Base-by-base conservation (phyloP, 2,797 vertebrate genomes). In the Alfaro cultratus region DNA sequence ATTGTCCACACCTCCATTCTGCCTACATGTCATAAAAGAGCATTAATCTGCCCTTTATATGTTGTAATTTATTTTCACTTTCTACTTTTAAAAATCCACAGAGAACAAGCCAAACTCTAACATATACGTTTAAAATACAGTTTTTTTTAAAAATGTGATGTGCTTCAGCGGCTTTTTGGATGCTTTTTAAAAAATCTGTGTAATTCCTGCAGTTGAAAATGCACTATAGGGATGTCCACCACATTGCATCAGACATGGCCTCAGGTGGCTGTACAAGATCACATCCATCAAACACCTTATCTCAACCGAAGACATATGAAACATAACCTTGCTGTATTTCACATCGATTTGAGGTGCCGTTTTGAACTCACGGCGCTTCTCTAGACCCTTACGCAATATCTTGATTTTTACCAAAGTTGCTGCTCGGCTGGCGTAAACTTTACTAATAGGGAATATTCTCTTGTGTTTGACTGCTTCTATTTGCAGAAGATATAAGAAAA, bases 281-380 rank as follows among this genome's bases (percentile, higher is more conserved):
- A 81, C 90, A 90, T 92, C 90, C 91, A 93, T 94, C 92, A 93
- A 93, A 93, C 92, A 92, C 87, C 87, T 91, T 86, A 88, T 90
- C 85, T 88, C 86, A 49, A 78, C 88, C 86, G 78, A 89, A 93
- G 87, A 90, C 85, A 91, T 89, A 93, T 89, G 76, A 95, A 93
- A 93, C 88, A 91, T 82, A 90, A 92, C 90, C 91, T 91, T 86
- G 88, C 88, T 89, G 86, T 85, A 91, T 93, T 92, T 92, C 91
- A 87, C 79, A 91, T 93, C 5, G 87, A 93, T 90, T 93, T 89
- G 88, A 87, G 83, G 85, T 89, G 80, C 87, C 80, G 81, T 91
- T 93, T 87, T 89, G 74, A 93, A 88, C 75, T 85, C 76, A 57
- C 77, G 34, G 39, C 73, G 74, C 29, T 26, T 73, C 82, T 80